Conservation (phyloP, 2,797 vertebrate species). For the Sphenodon punctatus region DNA sequence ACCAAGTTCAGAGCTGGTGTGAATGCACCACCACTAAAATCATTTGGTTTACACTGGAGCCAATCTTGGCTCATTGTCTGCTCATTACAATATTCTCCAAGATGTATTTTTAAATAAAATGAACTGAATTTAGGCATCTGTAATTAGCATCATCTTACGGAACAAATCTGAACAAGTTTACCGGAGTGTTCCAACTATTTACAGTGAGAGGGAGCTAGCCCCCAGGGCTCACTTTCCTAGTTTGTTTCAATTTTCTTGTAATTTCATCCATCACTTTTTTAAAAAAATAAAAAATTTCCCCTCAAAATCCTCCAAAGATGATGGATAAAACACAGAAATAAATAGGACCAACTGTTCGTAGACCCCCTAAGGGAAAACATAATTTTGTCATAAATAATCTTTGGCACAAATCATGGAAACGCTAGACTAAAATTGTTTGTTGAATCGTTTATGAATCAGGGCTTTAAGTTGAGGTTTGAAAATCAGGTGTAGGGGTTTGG, state of each 20-base stretch:
- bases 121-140: constrained; percentile 37
- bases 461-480: constrained; percentile 62
- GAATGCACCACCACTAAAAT: not conserved
- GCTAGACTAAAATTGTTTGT: constrained; percentile 70
- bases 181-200: constrained; percentile 41
- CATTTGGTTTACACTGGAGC: not conserved
- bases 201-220: constrained; percentile 41
- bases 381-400: constrained; percentile 70
- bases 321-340: constrained; percentile 68
- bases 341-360: constrained; percentile 64
- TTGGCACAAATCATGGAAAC: constrained; percentile 65
- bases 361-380: constrained; percentile 62
- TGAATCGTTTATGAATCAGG: constrained; percentile 72
- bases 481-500: constrained; percentile 41
- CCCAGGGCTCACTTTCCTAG: constrained; percentile 53
- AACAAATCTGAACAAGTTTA: constrained; percentile 60
- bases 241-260: constrained; percentile 68
- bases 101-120: constrained; percentile 58
- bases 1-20: not conserved
- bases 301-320: constrained; percentile 64
- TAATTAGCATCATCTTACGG: constrained; percentile 53
- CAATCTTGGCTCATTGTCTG: not conserved
- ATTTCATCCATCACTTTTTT: constrained; percentile 59
- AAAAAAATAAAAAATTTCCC: too few relatives aligned
- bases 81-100: constrained; percentile 29